Conservation (phyloP, 2,888 invertebrate species). For the Anthophora plumipes region DNA sequence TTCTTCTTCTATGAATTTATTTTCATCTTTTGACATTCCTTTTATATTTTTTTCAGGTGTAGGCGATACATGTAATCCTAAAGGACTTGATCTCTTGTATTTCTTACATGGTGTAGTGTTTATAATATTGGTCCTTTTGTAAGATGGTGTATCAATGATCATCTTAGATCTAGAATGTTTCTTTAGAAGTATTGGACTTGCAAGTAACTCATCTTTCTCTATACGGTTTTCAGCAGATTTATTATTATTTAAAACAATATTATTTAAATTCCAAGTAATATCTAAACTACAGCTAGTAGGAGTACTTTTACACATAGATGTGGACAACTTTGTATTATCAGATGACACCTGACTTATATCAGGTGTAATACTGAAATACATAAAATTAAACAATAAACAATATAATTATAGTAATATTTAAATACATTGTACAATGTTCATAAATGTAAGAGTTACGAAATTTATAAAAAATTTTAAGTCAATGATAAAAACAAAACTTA, state of each 20-base stretch:
- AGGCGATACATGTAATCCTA: background rate
- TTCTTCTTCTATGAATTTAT: slow-evolving; percentile 47
- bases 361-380: slow-evolving; percentile 23
- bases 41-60: slow-evolving; percentile 2
- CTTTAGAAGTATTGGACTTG: slow-evolving; percentile 47
- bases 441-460: background rate
- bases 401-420: background rate
- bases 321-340: background rate
- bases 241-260: background rate
- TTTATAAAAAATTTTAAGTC: background rate
- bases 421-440: background rate
- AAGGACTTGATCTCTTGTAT: background rate
- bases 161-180: slow-evolving; percentile 16
- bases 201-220: background rate
- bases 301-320: background rate
- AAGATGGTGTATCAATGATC: no score
- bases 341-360: background rate
- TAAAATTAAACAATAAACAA: background rate
- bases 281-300: background rate
- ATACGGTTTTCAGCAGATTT: background rate
- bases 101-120: slow-evolving; percentile 40
- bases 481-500: slow-evolving; percentile 32
- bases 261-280: background rate
- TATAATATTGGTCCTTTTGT: background rate
- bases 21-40: background rate